phyloP scores from a whole-genome alignment of 2,888 invertebrate genomes.

The Dione vanillae region DNA sequence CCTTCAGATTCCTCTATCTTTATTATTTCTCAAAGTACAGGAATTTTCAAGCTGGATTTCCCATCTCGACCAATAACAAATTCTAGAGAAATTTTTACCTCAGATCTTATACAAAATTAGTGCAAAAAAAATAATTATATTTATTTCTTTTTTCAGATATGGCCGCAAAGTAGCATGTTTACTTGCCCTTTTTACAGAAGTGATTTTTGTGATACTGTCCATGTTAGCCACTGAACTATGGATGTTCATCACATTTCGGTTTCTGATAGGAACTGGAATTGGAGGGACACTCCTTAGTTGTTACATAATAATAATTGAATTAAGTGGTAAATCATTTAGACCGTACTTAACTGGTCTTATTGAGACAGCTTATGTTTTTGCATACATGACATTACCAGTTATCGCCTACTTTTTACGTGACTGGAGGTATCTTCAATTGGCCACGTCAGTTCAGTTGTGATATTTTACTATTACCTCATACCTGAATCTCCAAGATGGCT shows the following conservation, averaged over 20 bases:
- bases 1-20: too few relatives aligned
- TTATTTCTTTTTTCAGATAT: slow-evolving; percentile 73
- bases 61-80: too few relatives aligned
- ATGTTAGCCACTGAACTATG: slow-evolving; percentile 84
- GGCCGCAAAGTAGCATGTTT: slow-evolving; percentile 86
- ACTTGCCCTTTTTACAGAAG: slow-evolving; percentile 82
- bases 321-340: slow-evolving; percentile 82
- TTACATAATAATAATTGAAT: slow-evolving; percentile 86
- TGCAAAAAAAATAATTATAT: neutral
- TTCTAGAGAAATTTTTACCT: too few relatives aligned
- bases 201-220: slow-evolving; percentile 81
- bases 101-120: too few relatives aligned
- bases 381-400: slow-evolving; percentile 81
- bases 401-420: slow-evolving; percentile 85
- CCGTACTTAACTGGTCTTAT: slow-evolving; percentile 82
- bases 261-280: slow-evolving; percentile 84
- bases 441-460: slow-evolving; percentile 81
- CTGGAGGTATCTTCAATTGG: slow-evolving; percentile 85
- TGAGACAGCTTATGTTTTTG: slow-evolving; percentile 82
- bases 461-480: slow-evolving; percentile 87
- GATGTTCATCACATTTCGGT: slow-evolving; percentile 84
- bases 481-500: slow-evolving; percentile 93
- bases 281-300: slow-evolving; percentile 88
- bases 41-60: too few relatives aligned
- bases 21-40: too few relatives aligned